Evolutionary conservation across 37 sponge, comb jelly and placozoan species (phyloP).

Genomic region (Hexactinellida sp.): DNA sequence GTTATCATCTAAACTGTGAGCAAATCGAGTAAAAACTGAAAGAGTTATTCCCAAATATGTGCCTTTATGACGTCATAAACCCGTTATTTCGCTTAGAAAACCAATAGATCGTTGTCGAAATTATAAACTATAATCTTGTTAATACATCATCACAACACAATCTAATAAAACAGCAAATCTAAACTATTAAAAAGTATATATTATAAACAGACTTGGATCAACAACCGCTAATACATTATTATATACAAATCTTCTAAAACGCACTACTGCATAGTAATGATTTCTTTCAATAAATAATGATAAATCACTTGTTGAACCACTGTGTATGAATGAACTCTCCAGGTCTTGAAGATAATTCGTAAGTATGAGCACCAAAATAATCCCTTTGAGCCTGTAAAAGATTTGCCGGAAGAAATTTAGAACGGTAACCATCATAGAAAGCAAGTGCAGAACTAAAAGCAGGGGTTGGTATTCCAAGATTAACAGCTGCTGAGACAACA

Average conservation of each 20-base stretch:
- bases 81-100: no score
- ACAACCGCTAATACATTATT: background rate
- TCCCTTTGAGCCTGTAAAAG: conserved; percentile 97
- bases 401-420: conserved; percentile 73
- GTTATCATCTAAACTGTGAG: no score
- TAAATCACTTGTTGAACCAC: conserved; percentile 40
- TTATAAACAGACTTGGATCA: background rate
- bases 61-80: no score
- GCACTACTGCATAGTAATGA: no score
- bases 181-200: background rate
- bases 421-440: conserved; percentile 94
- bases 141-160: no score
- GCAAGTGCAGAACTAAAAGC: conserved; percentile 92
- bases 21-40: no score
- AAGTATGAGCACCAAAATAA: conserved; percentile 98
- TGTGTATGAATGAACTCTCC: conserved; percentile 90
- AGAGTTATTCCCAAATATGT: no score
- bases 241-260: background rate
- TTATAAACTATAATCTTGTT: no score
- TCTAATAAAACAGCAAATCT: no score
- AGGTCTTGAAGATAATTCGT: conserved; percentile 70
- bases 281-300: no score
- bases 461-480: conserved; percentile 77
- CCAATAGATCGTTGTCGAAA: no score
- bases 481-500: conserved; percentile 64